phyloP scores from a whole-genome alignment of 1,140 invertebrate genomes.

The Parasteatoda tepidariorum region DNA sequence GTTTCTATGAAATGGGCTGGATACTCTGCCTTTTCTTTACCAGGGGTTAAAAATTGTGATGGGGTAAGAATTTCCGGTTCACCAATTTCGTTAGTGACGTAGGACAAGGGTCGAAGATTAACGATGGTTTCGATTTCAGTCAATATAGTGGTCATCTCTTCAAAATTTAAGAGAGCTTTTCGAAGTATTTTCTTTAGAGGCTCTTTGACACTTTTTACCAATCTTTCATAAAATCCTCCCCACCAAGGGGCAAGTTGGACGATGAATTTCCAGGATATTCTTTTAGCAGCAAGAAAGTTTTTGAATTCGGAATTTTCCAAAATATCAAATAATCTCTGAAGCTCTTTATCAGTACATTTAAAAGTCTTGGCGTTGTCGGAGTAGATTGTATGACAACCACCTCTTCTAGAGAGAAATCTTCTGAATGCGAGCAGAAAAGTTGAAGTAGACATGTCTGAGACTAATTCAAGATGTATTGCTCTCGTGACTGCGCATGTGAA shows the following conservation, averaged over 20 bases:
- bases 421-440: conserved; percentile 67
- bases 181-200: background rate
- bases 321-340: background rate
- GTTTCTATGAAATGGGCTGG: no score
- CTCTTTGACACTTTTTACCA: background rate
- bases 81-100: background rate
- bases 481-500: conserved; percentile 67
- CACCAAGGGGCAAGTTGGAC: background rate
- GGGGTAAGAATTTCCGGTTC: background rate
- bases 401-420: no score
- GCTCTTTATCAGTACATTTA: background rate
- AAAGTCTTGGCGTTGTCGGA: conserved; percentile 51
- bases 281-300: background rate
- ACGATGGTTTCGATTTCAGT: background rate
- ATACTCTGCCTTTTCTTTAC: no score
- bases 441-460: conserved; percentile 66
- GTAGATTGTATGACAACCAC: no score
- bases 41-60: background rate
- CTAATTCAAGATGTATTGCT: conserved; percentile 69
- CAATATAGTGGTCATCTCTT: background rate
- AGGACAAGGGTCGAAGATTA: background rate
- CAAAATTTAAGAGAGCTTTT: background rate
- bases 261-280: conserved; percentile 7
- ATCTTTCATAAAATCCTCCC: conserved; percentile 19
- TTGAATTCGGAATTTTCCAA: background rate